Conservation (phyloP, 2,113 vertebrate species). For the Meleagris gallopavo region DNA sequence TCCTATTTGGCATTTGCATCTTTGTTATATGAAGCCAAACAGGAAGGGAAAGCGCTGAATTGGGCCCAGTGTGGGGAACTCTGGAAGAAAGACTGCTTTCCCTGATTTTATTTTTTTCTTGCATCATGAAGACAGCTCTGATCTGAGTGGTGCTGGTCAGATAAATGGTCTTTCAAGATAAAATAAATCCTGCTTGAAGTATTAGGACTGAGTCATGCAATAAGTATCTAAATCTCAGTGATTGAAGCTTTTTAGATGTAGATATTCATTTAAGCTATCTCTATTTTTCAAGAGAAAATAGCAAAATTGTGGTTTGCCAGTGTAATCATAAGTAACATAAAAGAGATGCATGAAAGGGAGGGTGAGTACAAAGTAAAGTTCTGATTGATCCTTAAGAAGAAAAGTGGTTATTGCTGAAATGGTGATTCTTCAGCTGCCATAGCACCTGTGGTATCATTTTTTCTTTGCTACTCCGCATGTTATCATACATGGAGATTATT, state of each 20-base stretch:
- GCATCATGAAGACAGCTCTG: not conserved
- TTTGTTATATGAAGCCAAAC: not conserved
- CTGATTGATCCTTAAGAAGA: not conserved
- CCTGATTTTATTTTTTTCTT: not conserved
- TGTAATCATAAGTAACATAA: not conserved
- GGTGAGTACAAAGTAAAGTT: not conserved
- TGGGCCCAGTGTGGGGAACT: rapidly evolving
- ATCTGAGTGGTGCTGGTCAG: not conserved
- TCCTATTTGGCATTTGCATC: not conserved
- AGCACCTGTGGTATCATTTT: not conserved
- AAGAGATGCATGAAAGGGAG: not conserved
- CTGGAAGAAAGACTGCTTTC: not conserved
- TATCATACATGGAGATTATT: not conserved
- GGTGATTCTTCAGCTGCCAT: not conserved
- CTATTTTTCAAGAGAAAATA: not conserved
- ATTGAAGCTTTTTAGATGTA: not conserved
- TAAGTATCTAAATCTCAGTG: not conserved
- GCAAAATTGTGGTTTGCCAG: not conserved
- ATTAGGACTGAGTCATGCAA: not conserved
- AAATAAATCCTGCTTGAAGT: not conserved
- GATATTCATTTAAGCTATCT: not conserved
- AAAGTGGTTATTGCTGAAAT: not conserved
- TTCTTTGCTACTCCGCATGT: not conserved
- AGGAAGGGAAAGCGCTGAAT: not conserved
- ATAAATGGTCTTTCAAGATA: not conserved